phyloP scores from a whole-genome alignment of 1,140 invertebrate species.

The Asbolus verrucosus region DNA sequence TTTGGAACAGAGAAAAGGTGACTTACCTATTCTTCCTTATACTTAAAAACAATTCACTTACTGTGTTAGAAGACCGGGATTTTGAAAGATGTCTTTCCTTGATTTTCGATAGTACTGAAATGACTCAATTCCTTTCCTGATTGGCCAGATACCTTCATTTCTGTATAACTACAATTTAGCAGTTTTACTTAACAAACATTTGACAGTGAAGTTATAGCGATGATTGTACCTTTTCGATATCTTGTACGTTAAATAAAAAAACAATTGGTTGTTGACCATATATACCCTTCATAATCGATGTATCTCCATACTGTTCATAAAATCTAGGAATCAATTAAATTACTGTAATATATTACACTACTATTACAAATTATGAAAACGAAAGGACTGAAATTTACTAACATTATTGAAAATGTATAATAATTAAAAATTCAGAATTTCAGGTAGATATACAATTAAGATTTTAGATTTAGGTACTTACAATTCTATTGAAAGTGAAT shows the following conservation, averaged over 20 bases:
- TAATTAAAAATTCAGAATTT: too few species aligned
- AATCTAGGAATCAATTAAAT: too few species aligned
- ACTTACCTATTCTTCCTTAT: too few species aligned
- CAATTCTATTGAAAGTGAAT: too few species aligned
- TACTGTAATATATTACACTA: too few species aligned
- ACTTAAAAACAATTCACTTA: too few species aligned
- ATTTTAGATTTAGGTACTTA: too few species aligned
- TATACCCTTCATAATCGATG: conserved; percentile 42
- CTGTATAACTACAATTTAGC: conserved; percentile 43
- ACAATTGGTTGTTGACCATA: conserved; percentile 22
- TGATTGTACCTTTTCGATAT: conserved; percentile 50
- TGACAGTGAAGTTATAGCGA: neutral
- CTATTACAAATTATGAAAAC: too few species aligned
- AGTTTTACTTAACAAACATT: neutral
- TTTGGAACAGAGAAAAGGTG: too few species aligned
- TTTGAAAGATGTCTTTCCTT: neutral
- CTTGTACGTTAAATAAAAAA: conserved; percentile 47
- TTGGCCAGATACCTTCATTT: conserved; percentile 53
- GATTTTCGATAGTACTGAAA: conserved; percentile 46
- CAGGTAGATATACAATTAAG: too few species aligned
- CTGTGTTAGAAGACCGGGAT: neutral
- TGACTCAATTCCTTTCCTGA: conserved; percentile 36
- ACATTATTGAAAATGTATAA: too few species aligned
- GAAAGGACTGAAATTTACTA: too few species aligned
- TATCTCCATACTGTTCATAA: conserved; percentile 46